Conservation (phyloP, 2,888 invertebrate species). For the Ditylenchus weischeri region DNA sequence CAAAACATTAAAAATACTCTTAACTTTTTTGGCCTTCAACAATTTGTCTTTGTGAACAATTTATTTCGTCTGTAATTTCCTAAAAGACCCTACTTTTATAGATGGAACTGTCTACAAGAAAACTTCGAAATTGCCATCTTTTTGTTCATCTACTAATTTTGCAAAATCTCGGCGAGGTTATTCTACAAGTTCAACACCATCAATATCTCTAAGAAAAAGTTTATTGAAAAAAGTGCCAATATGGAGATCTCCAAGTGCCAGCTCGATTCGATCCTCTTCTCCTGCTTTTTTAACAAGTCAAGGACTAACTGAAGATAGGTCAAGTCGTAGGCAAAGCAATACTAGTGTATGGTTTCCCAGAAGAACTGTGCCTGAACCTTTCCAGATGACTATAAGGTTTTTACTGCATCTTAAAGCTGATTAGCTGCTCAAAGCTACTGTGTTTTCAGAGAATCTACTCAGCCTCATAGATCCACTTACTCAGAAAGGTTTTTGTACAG, state of each 20-base stretch:
- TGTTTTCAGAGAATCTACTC: constrained; percentile 5
- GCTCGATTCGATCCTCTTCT: neutral
- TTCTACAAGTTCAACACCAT: neutral
- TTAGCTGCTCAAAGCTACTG: neutral
- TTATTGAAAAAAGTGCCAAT: too few relatives aligned
- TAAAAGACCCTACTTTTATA: neutral
- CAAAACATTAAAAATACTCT: too few relatives aligned
- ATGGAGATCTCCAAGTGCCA: neutral
- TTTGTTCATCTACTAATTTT: too few relatives aligned
- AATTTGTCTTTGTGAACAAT: too few relatives aligned
- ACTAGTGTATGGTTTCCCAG: neutral
- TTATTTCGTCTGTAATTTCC: neutral
- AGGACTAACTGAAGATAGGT: neutral
- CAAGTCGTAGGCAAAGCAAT: neutral
- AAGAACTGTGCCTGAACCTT: constrained; percentile 1
- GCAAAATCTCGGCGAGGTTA: neutral
- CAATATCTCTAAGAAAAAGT: neutral
- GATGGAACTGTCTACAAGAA: constrained; percentile 8
- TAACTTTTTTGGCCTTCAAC: too few relatives aligned
- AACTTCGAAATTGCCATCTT: neutral
- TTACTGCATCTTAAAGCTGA: neutral
- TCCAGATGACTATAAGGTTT: constrained; percentile 7
- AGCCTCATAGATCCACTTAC: constrained; percentile 1
- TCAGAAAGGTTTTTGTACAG: constrained; percentile 6
- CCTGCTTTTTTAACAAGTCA: neutral